phyloP scores from a whole-genome alignment of 2,113 vertebrate species.

The Heteronetta atricapilla region DNA sequence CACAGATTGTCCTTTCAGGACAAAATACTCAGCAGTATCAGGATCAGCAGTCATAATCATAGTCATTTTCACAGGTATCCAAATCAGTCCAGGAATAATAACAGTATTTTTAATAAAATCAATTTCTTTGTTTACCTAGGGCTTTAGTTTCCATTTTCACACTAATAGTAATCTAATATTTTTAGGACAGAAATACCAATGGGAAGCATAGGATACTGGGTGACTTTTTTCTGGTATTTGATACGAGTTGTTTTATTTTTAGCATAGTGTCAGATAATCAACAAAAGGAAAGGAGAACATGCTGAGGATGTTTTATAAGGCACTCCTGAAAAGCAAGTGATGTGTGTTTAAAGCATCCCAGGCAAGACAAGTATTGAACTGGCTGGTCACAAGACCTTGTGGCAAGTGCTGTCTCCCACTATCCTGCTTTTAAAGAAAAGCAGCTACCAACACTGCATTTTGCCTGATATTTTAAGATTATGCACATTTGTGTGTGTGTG shows the following conservation, averaged over 20 bases:
- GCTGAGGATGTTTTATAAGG: background rate
- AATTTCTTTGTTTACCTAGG: background rate
- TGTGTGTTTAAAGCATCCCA: fast-evolving
- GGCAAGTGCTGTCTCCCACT: background rate
- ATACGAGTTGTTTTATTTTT: background rate
- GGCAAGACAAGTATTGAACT: background rate
- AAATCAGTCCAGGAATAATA: background rate
- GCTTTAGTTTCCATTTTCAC: background rate
- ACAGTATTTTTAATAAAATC: background rate
- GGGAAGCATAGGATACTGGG: background rate
- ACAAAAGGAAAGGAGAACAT: background rate
- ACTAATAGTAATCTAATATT: background rate
- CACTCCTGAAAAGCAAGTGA: background rate
- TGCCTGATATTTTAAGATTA: background rate
- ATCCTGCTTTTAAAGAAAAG: background rate
- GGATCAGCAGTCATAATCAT: background rate
- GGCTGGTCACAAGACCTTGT: background rate
- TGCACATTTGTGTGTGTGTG: background rate
- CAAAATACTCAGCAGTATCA: background rate
- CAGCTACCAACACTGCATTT: background rate
- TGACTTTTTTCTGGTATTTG: background rate
- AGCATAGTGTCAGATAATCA: background rate
- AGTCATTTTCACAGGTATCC: background rate
- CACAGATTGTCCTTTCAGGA: background rate
- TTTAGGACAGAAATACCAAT: background rate